Percentiles rank a stretch among this genome's conserved stretches.
Conservation (phyloP, 2,888 invertebrate genomes). For the Deroplatys truncata region DNA sequence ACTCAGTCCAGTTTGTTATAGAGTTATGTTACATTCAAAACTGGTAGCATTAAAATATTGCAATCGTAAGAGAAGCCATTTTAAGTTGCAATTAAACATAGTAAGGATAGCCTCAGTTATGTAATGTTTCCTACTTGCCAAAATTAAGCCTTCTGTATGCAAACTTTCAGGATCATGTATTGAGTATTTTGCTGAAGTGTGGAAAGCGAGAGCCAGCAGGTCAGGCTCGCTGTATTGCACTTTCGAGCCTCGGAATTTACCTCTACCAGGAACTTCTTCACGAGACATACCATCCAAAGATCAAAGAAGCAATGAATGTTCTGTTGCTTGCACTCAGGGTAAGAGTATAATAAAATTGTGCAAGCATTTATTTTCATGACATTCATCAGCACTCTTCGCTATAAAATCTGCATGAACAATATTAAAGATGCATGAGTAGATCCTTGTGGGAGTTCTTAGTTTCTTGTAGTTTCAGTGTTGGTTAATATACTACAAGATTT, state of each 20-base stretch:
- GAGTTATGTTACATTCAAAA: no score
- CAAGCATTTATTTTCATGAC: background rate
- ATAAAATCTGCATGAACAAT: background rate
- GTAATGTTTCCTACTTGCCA: no score
- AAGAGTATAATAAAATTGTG: slow-evolving; percentile 35
- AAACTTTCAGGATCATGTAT: slow-evolving; percentile 69
- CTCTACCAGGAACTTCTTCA: slow-evolving; percentile 62
- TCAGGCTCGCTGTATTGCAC: slow-evolving; percentile 79
- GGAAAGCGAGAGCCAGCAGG: slow-evolving; percentile 86
- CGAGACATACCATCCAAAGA: slow-evolving; percentile 57
- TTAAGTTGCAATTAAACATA: no score
- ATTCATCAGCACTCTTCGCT: background rate
- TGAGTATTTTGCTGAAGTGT: slow-evolving; percentile 80
- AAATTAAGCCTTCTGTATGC: no score
- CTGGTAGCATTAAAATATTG: no score
- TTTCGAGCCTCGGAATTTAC: slow-evolving; percentile 78
- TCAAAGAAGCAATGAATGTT: slow-evolving; percentile 64
- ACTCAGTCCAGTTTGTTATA: no score
- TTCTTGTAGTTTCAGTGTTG: no score
- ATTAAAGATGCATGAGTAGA: background rate
- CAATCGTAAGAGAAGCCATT: no score
- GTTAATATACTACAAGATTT: no score
- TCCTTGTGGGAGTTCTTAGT: no score
- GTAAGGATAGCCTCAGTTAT: no score
- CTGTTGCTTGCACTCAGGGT: slow-evolving; percentile 66